Evolutionary conservation across 2,113 vertebrate genomes (phyloP), one percentile per base, ranked within the genome.

Genomic region (Chrysemys picta): DNA sequence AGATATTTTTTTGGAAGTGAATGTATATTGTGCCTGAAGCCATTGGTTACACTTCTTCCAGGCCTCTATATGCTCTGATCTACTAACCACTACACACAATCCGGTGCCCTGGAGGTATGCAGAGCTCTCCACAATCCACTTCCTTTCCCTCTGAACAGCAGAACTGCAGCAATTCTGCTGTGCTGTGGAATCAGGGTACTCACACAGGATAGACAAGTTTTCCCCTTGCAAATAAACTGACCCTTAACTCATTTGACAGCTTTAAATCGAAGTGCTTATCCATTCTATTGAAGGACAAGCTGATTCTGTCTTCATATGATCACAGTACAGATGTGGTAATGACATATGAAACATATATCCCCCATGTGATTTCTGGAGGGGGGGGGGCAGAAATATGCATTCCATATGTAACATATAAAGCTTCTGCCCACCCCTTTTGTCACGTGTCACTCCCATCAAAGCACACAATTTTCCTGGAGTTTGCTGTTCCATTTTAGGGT

Each of bases 401-500:
- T 38, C 16, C 17, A 72, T 22, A 38, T 72, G 65, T 88, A 89
- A 82, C 85, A 47, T 45, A 25, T 8, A 47, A 78, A 78, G 25
- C 42, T 42, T 25, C 38, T 10, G 22, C 38, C 25, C 42, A 78
- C 11, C 12, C 12, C 75, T 27, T 78, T 25, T 45, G 31, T 69
- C 11, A n/a, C 9, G 10, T 75, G 10, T 76, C 72, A 38, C 14
- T 25, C 9, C 10, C 42, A 78, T 78, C 25, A 45, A 76, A 47
- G 25, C 11, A 25, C 75, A 78, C 42, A 27, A 78, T 47, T 47
- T 27, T 24, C 42, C 24, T 24, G 22, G 22, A 24, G 10, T 42
- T 76, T 45, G 38, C 72, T 52, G 81, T 69, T 56, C 49, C 89
- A 89, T 49, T 92, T 72, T 38, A 72, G 17, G 65, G 91, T 25